These are phyloP conservation scores for Engystomops pustulosus DNA, from an alignment of 2,113 vertebrate genomes.

Conservation along the genomic window DNA sequence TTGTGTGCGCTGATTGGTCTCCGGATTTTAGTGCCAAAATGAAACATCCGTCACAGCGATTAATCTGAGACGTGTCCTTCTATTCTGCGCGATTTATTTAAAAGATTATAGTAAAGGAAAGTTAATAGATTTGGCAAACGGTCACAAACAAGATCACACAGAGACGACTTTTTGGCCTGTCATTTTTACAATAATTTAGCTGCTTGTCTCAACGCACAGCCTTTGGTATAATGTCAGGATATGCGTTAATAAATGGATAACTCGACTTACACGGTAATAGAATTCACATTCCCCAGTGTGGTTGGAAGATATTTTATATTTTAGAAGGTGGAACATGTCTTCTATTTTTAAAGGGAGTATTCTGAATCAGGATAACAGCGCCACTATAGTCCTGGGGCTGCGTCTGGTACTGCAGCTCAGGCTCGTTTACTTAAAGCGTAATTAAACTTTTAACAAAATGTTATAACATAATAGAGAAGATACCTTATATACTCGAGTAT, in stretches of 20 bases:
- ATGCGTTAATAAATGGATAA: not conserved
- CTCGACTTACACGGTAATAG: not conserved
- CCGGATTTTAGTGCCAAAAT: conserved; percentile 7
- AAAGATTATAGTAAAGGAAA: conserved; percentile 27
- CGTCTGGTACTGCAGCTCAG: too few relatives aligned
- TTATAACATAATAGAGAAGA: too few relatives aligned
- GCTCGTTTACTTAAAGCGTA: too few relatives aligned
- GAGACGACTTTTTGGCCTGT: not conserved
- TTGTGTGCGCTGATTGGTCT: conserved; percentile 36
- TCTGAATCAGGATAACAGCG: too few relatives aligned
- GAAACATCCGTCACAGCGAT: conserved; percentile 16
- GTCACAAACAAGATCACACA: not conserved
- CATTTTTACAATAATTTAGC: not conserved
- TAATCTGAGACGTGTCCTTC: conserved; percentile 1
- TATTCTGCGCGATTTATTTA: conserved; percentile 14
- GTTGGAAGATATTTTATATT: not conserved
- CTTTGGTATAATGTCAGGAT: not conserved
- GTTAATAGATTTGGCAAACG: conserved; percentile 16
- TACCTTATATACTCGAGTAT: too few relatives aligned
- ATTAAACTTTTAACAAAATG: too few relatives aligned
- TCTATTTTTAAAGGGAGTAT: too few relatives aligned
- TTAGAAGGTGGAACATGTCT: too few relatives aligned
- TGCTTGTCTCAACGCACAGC: not conserved
- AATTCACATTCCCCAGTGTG: not conserved
- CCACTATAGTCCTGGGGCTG: too few relatives aligned